Evolutionary conservation across 1,140 invertebrate genomes (phyloP).

Genomic region (Drosophila teissieri): DNA sequence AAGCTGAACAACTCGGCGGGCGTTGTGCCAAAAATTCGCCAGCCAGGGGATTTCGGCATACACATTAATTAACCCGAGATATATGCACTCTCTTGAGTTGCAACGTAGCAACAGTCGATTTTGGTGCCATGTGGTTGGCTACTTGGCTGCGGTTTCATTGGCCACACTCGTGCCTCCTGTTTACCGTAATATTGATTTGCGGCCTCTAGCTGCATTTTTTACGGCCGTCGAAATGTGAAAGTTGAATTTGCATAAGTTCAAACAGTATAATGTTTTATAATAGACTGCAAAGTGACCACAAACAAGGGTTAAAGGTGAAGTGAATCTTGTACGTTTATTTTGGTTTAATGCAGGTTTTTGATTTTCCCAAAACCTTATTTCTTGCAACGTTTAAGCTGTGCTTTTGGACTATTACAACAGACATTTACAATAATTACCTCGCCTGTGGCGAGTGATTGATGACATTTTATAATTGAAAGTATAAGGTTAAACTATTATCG

Average conservation of each 20-base stretch:
- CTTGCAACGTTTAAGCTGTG: too few species aligned
- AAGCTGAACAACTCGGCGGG: conserved; percentile 57
- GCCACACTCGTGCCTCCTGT: conserved; percentile 31
- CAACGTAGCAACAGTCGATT: conserved; percentile 37
- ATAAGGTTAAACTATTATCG: conserved; percentile 7
- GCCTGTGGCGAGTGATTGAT: background rate
- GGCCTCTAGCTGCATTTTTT: background rate
- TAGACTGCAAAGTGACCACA: background rate
- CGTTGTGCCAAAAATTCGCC: conserved; percentile 62
- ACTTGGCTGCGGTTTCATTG: conserved; percentile 15
- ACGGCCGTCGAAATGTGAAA: conserved; percentile 47
- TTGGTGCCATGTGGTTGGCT: conserved; percentile 19
- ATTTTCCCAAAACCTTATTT: too few species aligned
- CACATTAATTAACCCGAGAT: conserved; percentile 62
- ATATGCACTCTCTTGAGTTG: conserved; percentile 25
- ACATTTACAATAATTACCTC: background rate
- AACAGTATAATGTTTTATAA: background rate
- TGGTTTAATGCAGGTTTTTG: too few species aligned
- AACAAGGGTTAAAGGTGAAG: conserved; percentile 24
- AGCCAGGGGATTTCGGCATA: conserved; percentile 22
- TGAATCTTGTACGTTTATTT: too few species aligned
- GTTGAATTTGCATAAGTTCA: conserved; percentile 45
- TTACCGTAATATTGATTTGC: conserved; percentile 55
- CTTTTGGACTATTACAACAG: too few species aligned
- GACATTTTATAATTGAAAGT: conserved; percentile 5